Evolutionary conservation across 2,797 vertebrate species (phyloP), one percentile per base, ranked within the genome.

Genomic region (Poeciliopsis presidionis): DNA sequence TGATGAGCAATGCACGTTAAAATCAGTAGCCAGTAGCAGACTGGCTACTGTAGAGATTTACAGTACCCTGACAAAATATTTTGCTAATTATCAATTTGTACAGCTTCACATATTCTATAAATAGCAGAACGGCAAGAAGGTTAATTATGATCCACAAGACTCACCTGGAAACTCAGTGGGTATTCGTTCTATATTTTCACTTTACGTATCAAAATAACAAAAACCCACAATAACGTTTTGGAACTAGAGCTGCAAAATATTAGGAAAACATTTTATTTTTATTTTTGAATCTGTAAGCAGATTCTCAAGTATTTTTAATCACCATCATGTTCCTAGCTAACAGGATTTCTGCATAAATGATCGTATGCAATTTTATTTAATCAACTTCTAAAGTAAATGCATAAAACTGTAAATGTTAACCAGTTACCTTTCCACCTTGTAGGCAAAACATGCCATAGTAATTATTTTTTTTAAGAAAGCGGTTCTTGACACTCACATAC

Each of bases 361-460:
- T 45, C 12, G 16, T 7, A 12, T 25, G 39, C 20, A 41, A 39
- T 41, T 41, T 67, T 11, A 41, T 67, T 41, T 14, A 43, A 69
- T 14, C 67, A 70, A 14, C 5, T 45, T 13, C 22, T 3, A 45
- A 43, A 72, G 72, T 72, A 30, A 22, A 30, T 41, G 36, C 3
- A 57, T 67, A 41, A 67, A 7, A 49, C 67, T n/a, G 45, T 49
- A 79, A 79, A 65, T 65, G 61, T 46, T 81, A 49, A 82, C 14
- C 25, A 22, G 14, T 33, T 33, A 14, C 16, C 43, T 63, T 36
- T 22, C 67, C 9, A 67, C 36, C 47, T 73, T 8, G 7, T 71
- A 75, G 74, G 55, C 25, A 85, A 76, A 75, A 67, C 59, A 80
- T 72, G 75, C 30, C 73, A 79, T 70, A 81, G 51, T 84, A 76